phyloP scores from a whole-genome alignment of 2,797 vertebrate species.

The Masticophis lateralis region DNA sequence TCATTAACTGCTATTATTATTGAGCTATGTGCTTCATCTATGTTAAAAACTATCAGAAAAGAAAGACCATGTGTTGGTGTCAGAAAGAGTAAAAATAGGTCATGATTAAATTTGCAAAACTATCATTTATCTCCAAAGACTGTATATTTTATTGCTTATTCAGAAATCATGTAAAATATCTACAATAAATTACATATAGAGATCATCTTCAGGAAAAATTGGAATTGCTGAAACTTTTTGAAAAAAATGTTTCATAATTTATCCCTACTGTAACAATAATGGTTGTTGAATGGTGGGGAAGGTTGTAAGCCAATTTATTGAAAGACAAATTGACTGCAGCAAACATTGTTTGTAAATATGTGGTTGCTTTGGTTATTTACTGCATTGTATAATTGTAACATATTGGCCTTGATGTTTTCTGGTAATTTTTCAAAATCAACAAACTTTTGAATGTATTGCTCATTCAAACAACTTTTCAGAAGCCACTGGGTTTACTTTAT shows the following conservation, averaged over 20 bases:
- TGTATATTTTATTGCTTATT: not conserved
- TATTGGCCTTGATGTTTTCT: not conserved
- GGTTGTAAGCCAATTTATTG: not conserved
- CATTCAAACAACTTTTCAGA: not conserved
- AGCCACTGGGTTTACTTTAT: not conserved
- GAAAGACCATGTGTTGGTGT: not conserved
- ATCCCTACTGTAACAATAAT: not conserved
- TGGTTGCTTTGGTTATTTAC: not conserved
- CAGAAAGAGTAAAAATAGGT: not conserved
- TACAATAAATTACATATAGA: not conserved
- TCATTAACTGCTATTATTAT: not conserved
- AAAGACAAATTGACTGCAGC: not conserved
- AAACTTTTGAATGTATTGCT: fast-evolving
- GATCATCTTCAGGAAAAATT: not conserved
- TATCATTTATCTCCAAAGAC: not conserved
- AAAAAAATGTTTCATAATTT: not conserved
- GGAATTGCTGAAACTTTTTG: not conserved
- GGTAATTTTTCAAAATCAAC: not conserved
- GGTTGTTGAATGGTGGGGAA: not conserved
- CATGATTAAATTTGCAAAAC: not conserved
- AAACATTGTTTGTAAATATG: not conserved
- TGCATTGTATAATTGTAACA: not conserved
- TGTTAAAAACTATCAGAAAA: not conserved
- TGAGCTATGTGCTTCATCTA: not conserved
- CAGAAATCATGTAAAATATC: not conserved